Conservation (phyloP, 2,113 vertebrate genomes). For the Tor tambroides region DNA sequence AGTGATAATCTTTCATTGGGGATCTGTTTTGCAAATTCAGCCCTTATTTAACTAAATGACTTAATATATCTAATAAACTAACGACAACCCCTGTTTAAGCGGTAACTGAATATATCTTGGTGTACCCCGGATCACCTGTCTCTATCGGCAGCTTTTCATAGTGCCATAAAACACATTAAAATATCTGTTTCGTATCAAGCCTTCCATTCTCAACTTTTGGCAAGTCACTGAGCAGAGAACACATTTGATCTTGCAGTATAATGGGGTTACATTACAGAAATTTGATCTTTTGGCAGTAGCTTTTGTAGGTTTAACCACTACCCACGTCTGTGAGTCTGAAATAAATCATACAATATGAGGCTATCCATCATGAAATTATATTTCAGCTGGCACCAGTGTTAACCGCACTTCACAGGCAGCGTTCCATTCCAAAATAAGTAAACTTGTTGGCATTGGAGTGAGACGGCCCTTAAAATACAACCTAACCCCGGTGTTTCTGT, state of each 20-base stretch:
- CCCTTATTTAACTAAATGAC: no score
- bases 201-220: conserved; percentile 6
- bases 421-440: conserved; percentile 52
- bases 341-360: conserved; percentile 50
- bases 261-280: conserved; percentile 17
- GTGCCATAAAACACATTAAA: not conserved
- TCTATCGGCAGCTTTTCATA: conserved; percentile 25
- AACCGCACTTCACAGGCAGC: conserved; percentile 32
- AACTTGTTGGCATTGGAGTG: conserved; percentile 43
- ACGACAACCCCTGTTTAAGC: not conserved
- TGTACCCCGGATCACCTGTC: not conserved
- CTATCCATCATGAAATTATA: conserved; percentile 50
- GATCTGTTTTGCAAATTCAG: conserved; percentile 56
- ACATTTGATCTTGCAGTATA: conserved; percentile 27
- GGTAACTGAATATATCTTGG: not conserved
- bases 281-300: conserved; percentile 17
- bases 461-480: conserved; percentile 50
- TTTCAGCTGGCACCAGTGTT: conserved; percentile 46
- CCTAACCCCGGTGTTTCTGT: conserved; percentile 35
- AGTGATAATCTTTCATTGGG: conserved; percentile 11
- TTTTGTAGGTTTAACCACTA: conserved; percentile 37
- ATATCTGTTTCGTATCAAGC: not conserved
- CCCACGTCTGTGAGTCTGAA: conserved; percentile 35
- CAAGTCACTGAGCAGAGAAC: not conserved
- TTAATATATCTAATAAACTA: no score